Conservation (phyloP, 2,113 vertebrate genomes). For the Myodes glareolus region DNA sequence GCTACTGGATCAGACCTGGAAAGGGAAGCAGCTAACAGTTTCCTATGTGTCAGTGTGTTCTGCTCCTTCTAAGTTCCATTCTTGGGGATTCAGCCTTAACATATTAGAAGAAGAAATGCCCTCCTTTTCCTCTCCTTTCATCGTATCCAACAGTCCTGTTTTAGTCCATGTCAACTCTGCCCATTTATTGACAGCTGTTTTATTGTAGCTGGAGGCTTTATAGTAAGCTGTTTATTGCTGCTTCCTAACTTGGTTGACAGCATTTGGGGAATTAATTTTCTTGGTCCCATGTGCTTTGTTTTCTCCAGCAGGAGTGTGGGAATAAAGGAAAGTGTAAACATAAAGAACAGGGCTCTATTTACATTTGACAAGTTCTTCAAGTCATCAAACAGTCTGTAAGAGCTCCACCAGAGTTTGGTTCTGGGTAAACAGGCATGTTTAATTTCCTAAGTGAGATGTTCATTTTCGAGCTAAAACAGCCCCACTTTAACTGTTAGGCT, state of each 20-base stretch:
- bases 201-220: slow-evolving; percentile 90
- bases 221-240: slow-evolving; percentile 90
- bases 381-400: slow-evolving; percentile 64
- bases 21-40: not conserved
- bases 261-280: slow-evolving; percentile 92
- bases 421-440: slow-evolving; percentile 47
- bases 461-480: slow-evolving; percentile 39
- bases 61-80: not conserved
- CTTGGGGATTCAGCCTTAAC: slow-evolving; percentile 69
- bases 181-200: slow-evolving; percentile 88
- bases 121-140: slow-evolving; percentile 78
- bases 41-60: not conserved
- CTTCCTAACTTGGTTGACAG: slow-evolving; percentile 90
- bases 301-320: slow-evolving; percentile 59
- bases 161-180: slow-evolving; percentile 79
- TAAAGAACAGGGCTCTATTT: slow-evolving; percentile 89
- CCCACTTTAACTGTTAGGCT: slow-evolving; percentile 53
- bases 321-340: slow-evolving; percentile 91
- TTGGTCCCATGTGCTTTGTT: slow-evolving; percentile 90
- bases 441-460: slow-evolving; percentile 61
- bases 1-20: not conserved
- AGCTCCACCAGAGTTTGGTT: slow-evolving; percentile 64
- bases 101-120: slow-evolving; percentile 47
- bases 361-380: slow-evolving; percentile 84
- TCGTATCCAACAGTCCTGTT: slow-evolving; percentile 80